Base-by-base conservation (phyloP, 1,140 invertebrate genomes). In the Drosophila navojoa region DNA sequence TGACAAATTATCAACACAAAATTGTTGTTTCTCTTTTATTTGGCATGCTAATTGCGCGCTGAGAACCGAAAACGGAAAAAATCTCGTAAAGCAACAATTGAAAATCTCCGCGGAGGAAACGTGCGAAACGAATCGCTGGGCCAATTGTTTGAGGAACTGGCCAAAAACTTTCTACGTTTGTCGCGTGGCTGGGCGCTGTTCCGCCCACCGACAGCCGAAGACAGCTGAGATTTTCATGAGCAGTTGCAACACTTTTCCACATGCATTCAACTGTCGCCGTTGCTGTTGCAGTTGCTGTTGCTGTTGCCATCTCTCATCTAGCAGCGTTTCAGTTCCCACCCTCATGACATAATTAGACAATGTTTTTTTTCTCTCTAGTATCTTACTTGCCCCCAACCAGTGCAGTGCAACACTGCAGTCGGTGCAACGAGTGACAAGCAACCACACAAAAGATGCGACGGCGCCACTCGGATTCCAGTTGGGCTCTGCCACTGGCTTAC, bases 321-420 rank as follows among this genome's bases (percentile, higher is more conserved):
- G 50, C 27, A 40, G 16, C 64, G 60, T 54, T 63, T 49, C 55
- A 44, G 69, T 90, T 91, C 90, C 90, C 90, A 91, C 90, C 90
- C 90, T 91, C 90, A 90, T 91, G 90, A 91, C 90, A 91, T 91
- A 91, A 91, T 91, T 91, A 91, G 85, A 64, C 71, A 75, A 29
- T 47, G 9, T 45, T 42, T 50, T 53, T 10, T 64, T 64, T 42
- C 25, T 40, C 9, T 69, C 5, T 29, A 5, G 27, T 29, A 29
- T 32, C 6, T 32, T 32, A 32, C 54, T 62, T 62, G 61, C 53
- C 44, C 42, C 15, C 44, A 50, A 45, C 52, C 13, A 69, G 22
- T 40, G 70, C 54, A 69, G 22, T 40, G 70, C 54, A 59, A 13
- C 53, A 22, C 22, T 58, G 62, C 68, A 54, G 32, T 50, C 15